A percentile compares a stretch with the other conserved stretches of the same genome.
phyloP scores from a whole-genome alignment of 2,797 vertebrate species.

The Chiropotes sagulatus region DNA sequence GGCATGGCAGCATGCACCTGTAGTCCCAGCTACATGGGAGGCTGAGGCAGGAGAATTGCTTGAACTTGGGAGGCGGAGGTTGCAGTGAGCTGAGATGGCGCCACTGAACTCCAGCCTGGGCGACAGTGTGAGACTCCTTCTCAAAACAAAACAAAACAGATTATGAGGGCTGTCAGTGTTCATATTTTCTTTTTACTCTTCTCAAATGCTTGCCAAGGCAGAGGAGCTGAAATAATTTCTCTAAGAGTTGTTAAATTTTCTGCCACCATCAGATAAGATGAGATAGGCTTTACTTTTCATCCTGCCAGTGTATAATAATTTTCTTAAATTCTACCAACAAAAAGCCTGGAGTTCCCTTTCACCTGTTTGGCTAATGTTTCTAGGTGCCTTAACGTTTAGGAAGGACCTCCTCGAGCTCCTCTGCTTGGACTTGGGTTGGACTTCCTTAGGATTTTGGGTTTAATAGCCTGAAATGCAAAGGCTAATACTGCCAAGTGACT shows the following conservation, averaged over 20 bases:
- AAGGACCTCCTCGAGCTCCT: neutral
- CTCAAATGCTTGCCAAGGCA: neutral
- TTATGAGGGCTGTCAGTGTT: neutral
- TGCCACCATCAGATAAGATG: neutral
- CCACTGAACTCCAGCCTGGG: neutral
- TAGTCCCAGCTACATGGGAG: neutral
- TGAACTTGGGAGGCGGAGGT: neutral
- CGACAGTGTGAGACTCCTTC: neutral
- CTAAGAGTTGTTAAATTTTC: slow-evolving; percentile 12
- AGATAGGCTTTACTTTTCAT: neutral
- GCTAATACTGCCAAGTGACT: neutral
- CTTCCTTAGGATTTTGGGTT: neutral
- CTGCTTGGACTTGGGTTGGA: neutral
- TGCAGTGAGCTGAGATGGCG: neutral
- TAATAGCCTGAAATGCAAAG: neutral
- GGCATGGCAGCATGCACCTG: rapidly evolving
- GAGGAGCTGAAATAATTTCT: neutral
- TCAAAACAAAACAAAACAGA: too few species aligned
- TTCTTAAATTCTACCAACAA: neutral
- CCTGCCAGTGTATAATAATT: neutral
- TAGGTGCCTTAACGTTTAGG: neutral
- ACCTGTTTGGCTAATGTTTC: neutral
- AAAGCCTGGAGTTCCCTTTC: neutral
- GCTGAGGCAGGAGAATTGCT: neutral
- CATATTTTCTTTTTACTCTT: neutral